Conservation (phyloP, 30 jellyfish, hydroid and myxozoan species). For the Pelagia noctiluca region DNA sequence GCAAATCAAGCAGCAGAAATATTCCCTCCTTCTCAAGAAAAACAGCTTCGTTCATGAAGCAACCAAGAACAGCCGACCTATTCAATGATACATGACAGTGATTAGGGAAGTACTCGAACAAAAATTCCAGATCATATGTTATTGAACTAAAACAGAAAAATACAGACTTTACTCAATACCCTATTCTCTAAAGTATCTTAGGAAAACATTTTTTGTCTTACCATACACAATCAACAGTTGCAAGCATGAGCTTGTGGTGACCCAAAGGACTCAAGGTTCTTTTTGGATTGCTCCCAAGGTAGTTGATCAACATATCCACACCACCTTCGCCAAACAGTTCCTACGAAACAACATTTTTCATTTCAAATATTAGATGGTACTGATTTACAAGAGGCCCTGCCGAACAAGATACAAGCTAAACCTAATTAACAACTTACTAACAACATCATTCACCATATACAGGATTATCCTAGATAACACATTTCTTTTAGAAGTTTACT, state of each 20-base stretch:
- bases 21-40: slow-evolving; percentile 85
- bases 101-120: not conserved
- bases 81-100: not conserved
- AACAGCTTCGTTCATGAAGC: slow-evolving; percentile 66
- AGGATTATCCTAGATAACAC: no score
- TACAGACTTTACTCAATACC: no score
- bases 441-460: no score
- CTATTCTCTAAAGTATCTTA: not conserved
- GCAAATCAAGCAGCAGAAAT: slow-evolving; percentile 79
- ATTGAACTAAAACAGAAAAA: not conserved
- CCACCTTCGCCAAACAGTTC: slow-evolving; percentile 90
- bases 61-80: slow-evolving; percentile 84
- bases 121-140: not conserved
- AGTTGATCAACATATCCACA: slow-evolving; percentile 61
- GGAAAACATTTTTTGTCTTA: slow-evolving; percentile 6
- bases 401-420: no score
- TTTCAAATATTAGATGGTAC: no score
- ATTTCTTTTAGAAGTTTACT: no score
- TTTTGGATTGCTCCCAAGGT: slow-evolving; percentile 38
- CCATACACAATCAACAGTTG: slow-evolving; percentile 89
- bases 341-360: slow-evolving; percentile 36
- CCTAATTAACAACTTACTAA: no score
- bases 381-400: no score
- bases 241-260: slow-evolving; percentile 77
- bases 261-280: slow-evolving; percentile 60